Base-by-base conservation (phyloP, 2,113 vertebrate species). In the Atherinomorus stipes region DNA sequence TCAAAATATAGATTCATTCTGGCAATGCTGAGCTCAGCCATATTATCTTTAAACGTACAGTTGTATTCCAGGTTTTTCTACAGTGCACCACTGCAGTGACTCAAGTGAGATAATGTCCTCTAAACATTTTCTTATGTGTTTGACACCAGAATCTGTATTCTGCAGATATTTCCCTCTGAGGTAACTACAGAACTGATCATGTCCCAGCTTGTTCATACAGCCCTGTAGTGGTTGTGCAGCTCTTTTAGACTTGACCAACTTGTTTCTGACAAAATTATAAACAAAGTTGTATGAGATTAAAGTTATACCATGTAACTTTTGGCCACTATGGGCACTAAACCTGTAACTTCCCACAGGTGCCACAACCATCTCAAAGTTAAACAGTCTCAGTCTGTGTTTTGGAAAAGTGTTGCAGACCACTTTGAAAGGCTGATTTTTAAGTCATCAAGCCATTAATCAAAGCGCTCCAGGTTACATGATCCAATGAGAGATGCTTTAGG, bases 41-140 rank as follows among this genome's bases (percentile, higher is more conserved):
- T 7, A 66, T 75, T 66, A 65, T 52, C 45, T 37, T 54, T 58
- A 64, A 74, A 58, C 23, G 10, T 19, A 50, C n/a, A n/a, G n/a
- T n/a, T n/a, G 5, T 50, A 50, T 57, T 21, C 19, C 9, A 19
- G 15, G 31, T 34, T 45, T 47, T 45, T 47, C 57, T n/a, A 47
- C 56, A 34, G 37, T 23, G 15, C 15, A 42, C 19, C 26, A 38
- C 45, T 42, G 19, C 15, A 23, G 57, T 25, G 26, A 75, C 34
- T 3, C 38, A 74, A 66, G 47, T 54, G 51, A 23, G 59, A 23
- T 15, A 3, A 26, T 49, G 51, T 25, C 54, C 44, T 59, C 34
- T 2, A 28, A 45, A 64, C 11, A 65, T 58, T 42, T 65, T 8
- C 40, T 31, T 7, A 15, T 40, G 19, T 40, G 31, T 22, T 31